Conservation (phyloP, 2,113 vertebrate genomes). For the Gasterosteus aculeatus region DNA sequence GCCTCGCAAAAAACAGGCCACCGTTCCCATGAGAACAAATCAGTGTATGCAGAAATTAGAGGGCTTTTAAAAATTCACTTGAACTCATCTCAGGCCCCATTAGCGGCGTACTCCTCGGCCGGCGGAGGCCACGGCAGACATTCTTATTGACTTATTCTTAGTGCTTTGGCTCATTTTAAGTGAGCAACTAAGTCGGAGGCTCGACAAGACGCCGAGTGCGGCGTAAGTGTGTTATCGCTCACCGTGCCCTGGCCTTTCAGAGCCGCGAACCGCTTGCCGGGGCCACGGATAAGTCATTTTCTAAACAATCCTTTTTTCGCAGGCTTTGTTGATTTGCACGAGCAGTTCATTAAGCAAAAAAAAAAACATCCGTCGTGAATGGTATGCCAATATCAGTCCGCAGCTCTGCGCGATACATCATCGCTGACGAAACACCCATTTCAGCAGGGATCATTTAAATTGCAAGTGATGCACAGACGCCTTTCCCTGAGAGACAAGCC, state of each 20-base stretch:
- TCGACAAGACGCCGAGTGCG: slow-evolving; percentile 48
- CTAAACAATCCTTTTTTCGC: slow-evolving; percentile 47
- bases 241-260: slow-evolving; percentile 34
- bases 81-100: slow-evolving; percentile 72
- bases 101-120: slow-evolving; percentile 57
- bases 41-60: slow-evolving; percentile 70
- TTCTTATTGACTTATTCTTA: slow-evolving; percentile 75
- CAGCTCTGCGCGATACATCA: slow-evolving; percentile 55
- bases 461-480: slow-evolving; percentile 31
- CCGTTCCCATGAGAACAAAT: slow-evolving; percentile 64
- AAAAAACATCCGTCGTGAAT: slow-evolving; percentile 62
- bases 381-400: slow-evolving; percentile 65
- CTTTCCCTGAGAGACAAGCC: neutral
- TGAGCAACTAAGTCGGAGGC: slow-evolving; percentile 63
- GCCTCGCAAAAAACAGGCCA: slow-evolving; percentile 51
- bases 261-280: slow-evolving; percentile 36
- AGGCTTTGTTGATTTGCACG: slow-evolving; percentile 62
- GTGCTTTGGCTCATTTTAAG: slow-evolving; percentile 73
- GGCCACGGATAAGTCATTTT: slow-evolving; percentile 46
- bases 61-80: slow-evolving; percentile 76
- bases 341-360: slow-evolving; percentile 68
- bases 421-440: slow-evolving; percentile 65
- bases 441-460: slow-evolving; percentile 48
- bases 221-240: slow-evolving; percentile 60
- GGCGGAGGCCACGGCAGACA: slow-evolving; percentile 60